Evolutionary conservation across 2,113 vertebrate species (phyloP), one percentile per base, ranked within the genome.

Genomic region (Alexandromys fortis): DNA sequence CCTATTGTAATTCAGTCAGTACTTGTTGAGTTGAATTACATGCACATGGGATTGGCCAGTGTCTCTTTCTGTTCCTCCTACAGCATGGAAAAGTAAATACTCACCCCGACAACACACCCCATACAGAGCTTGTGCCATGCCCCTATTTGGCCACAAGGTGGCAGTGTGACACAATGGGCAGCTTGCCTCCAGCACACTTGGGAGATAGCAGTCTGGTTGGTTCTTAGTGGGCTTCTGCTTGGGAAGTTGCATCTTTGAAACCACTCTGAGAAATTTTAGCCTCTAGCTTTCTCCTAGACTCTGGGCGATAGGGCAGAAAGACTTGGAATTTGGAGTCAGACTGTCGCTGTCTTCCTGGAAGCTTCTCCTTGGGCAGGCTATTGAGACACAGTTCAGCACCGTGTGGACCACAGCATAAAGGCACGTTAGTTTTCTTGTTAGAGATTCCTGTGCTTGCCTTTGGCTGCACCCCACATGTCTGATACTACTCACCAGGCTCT

Each of bases 121-220:
- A 8, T 21, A 45, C 35, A 92, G 75, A 85, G 65, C 30, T 26
- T 87, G 33, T 68, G 90, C 47, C 1, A 9, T 78, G 14, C 45
- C 67, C n/a, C 30, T 8, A 33, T 5, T 2, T 33, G 70, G 55
- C 95, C 97, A 96, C 91, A 16, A 94, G 97, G 86, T 89, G 97
- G 96, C 90, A 95, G 94, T 92, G 89, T 92, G 55, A 52, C 85
- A 68, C 8, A 73, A 49, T 0, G 3, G 58, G n/a, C 30, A 30
- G n/a, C 28, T 92, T 55, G n/a, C 70, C 35, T 76, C 10, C 13
- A 3, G 26, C 26, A 10, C 28, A 33, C 78, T 55, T 24, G 30
- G 70, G 17, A 30, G 42, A 14, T 35, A 75, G 17, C 33, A 47
- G 21, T 14, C 67, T 42, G 33, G 30, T 28, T 45, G 45, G 8